phyloP scores from a whole-genome alignment of 2,797 vertebrate genomes.

The Clarias laeviceps region DNA sequence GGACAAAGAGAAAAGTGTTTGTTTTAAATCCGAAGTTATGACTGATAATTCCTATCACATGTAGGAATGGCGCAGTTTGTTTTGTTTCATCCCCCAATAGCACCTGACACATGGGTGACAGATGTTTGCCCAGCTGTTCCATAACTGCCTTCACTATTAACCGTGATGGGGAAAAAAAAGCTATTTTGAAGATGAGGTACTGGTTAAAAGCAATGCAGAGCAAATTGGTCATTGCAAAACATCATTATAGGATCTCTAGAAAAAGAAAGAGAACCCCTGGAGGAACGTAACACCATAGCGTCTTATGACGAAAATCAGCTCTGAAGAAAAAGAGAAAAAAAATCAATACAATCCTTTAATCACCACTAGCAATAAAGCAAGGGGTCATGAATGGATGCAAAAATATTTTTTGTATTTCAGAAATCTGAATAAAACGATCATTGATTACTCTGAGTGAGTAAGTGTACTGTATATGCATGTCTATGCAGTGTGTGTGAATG shows the following conservation, averaged over 20 bases:
- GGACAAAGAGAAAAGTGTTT: not conserved
- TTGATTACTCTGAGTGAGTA: not conserved
- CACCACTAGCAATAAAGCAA: not conserved
- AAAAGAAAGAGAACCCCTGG: not conserved
- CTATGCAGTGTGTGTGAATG: constrained; percentile 8
- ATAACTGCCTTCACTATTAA: not conserved
- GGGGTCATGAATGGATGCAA: not conserved
- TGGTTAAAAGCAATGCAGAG: not conserved
- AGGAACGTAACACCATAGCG: not conserved
- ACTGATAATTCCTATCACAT: not conserved
- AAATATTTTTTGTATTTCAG: not conserved
- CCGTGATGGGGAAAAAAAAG: not conserved
- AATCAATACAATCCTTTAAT: not conserved
- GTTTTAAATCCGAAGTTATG: not conserved
- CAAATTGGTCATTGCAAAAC: constrained; percentile 24
- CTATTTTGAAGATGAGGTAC: constrained; percentile 28
- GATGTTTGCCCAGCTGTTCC: constrained; percentile 5
- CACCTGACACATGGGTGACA: not conserved
- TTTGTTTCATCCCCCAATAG: not conserved
- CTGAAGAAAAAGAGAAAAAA: too few relatives aligned
- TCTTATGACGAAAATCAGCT: not conserved
- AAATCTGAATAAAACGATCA: not conserved
- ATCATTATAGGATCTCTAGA: not conserved
- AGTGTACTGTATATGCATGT: not conserved
- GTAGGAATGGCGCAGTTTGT: not conserved